Conservation (phyloP, 2,888 invertebrate species). For the Orthosia gracilis region DNA sequence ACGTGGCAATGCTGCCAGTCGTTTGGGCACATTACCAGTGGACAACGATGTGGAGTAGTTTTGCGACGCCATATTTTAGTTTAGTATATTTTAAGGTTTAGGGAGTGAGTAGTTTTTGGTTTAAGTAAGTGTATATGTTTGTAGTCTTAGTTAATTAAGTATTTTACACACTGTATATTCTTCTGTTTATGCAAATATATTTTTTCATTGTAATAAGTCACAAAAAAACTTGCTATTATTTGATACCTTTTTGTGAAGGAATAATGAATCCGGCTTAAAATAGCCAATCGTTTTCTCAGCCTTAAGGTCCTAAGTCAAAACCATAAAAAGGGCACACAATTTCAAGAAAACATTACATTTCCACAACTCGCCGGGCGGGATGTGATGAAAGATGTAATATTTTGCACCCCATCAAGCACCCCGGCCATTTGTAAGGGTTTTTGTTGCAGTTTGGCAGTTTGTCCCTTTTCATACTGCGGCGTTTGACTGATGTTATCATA, state of each 20-base stretch:
- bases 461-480: slow-evolving; percentile 28
- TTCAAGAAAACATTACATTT: slow-evolving; percentile 23
- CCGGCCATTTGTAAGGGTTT: slow-evolving; percentile 26
- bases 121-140: too few species aligned
- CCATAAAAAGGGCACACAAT: neutral
- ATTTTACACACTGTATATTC: too few species aligned
- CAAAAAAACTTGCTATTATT: too few species aligned
- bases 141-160: too few species aligned
- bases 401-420: slow-evolving; percentile 42
- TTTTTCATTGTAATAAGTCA: too few species aligned
- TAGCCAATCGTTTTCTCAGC: neutral
- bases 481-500: slow-evolving; percentile 39
- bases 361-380: slow-evolving; percentile 8
- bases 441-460: slow-evolving; percentile 48
- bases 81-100: too few species aligned
- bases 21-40: too few species aligned
- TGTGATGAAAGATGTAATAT: slow-evolving; percentile 37
- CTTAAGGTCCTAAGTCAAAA: slow-evolving; percentile 9
- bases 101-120: too few species aligned
- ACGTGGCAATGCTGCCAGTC: too few species aligned
- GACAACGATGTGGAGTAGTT: too few species aligned
- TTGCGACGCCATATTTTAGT: too few species aligned
- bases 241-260: neutral
- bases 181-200: too few species aligned
- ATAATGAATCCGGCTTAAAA: neutral